phyloP scores from a whole-genome alignment of 2,888 invertebrate genomes.

The Standfussiana lucernea region DNA sequence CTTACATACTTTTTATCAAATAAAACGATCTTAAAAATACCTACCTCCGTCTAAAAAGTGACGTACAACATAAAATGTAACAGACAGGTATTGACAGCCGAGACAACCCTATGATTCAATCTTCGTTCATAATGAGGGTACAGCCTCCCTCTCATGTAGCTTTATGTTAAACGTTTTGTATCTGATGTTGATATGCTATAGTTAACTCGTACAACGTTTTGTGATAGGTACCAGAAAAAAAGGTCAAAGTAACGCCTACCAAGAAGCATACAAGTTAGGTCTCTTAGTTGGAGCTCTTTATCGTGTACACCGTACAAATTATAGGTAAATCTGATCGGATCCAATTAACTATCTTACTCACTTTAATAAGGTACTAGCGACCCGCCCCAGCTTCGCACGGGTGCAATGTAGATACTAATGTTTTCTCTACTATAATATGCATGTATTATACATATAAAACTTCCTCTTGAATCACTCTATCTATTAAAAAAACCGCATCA shows the following conservation, averaged over 20 bases:
- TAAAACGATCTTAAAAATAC: background rate
- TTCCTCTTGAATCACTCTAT: no score
- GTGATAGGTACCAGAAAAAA: background rate
- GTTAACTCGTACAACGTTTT: background rate
- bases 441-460: no score
- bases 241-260: background rate
- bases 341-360: no score
- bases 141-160: slow-evolving; percentile 48
- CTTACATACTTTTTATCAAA: background rate
- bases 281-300: background rate
- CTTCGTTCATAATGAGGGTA: slow-evolving; percentile 62
- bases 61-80: no score
- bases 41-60: background rate
- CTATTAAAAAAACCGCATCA: no score
- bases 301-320: no score
- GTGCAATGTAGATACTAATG: no score
- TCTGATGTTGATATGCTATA: slow-evolving; percentile 44
- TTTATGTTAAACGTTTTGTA: slow-evolving; percentile 57
- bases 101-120: slow-evolving; percentile 55
- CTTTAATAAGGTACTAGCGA: no score
- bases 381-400: no score
- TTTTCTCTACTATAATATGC: no score
- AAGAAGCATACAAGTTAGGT: background rate
- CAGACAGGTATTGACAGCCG: background rate
- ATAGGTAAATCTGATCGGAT: no score